These are phyloP conservation scores for Aphelinus atriplicis DNA, from an alignment of 1,140 invertebrate species.

Conservation along the genomic window DNA sequence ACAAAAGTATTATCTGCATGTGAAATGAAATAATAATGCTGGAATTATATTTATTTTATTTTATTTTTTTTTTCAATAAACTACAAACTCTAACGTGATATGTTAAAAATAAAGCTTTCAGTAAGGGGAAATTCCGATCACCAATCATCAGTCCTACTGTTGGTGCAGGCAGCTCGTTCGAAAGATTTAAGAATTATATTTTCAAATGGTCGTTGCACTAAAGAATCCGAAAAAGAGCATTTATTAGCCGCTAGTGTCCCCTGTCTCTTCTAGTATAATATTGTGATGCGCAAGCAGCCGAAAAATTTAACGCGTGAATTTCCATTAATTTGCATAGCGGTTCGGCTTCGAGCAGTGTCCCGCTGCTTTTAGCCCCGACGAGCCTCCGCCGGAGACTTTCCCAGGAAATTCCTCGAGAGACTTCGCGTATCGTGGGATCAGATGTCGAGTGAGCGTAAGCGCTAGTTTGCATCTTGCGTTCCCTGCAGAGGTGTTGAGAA, in stretches of 20 bases:
- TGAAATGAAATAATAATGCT: too few species aligned
- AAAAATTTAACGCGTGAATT: slow-evolving; percentile 33
- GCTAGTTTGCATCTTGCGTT: background rate
- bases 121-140: too few species aligned
- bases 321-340: slow-evolving; percentile 18
- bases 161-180: background rate
- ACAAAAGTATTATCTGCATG: too few species aligned
- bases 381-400: slow-evolving; percentile 2
- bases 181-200: slow-evolving; percentile 17
- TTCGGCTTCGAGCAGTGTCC: background rate
- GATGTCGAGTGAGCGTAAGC: background rate
- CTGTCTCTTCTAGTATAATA: background rate
- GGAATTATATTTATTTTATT: too few species aligned
- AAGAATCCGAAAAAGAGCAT: background rate
- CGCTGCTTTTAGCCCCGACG: background rate
- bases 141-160: too few species aligned
- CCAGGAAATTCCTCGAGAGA: slow-evolving; percentile 1
- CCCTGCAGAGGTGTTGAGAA: too few species aligned
- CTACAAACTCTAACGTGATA: background rate
- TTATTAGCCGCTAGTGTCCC: background rate
- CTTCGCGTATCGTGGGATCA: background rate
- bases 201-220: slow-evolving; percentile 14
- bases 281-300: slow-evolving; percentile 2
- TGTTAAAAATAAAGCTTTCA: background rate
- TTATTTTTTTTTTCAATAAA: too few species aligned